Conservation (phyloP, 1,140 invertebrate genomes). For the Drosophila albomicans region DNA sequence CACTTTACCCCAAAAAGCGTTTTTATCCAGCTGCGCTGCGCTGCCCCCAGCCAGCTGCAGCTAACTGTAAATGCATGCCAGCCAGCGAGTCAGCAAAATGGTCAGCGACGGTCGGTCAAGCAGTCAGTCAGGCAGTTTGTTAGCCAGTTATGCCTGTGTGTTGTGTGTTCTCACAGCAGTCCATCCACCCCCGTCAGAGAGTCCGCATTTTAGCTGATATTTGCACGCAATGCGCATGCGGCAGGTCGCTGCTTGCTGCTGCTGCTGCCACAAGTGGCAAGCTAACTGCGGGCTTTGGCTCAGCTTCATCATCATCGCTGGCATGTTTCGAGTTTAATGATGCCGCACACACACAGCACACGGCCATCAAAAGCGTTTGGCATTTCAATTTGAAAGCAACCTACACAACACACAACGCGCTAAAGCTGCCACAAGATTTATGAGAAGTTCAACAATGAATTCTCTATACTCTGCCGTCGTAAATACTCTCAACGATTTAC, state of each 20-base stretch:
- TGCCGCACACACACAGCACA: constrained; percentile 52
- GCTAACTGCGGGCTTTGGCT: constrained; percentile 34
- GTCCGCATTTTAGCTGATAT: constrained; percentile 59
- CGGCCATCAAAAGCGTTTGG: constrained; percentile 71
- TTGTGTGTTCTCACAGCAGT: constrained; percentile 41
- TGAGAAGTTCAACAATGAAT: constrained; percentile 13
- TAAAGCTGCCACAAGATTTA: constrained; percentile 21
- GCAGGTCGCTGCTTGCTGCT: constrained; percentile 12
- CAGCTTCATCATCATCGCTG: constrained; percentile 39
- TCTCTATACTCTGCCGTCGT: constrained; percentile 13
- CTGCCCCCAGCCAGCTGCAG: constrained; percentile 3
- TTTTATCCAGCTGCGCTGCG: constrained; percentile 20
- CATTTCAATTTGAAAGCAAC: constrained; percentile 75
- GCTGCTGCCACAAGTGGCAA: constrained; percentile 45
- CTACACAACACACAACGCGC: constrained; percentile 35
- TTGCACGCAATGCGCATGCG: constrained; percentile 68
- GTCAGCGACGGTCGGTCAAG: constrained; percentile 46
- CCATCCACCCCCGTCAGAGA: constrained; percentile 51
- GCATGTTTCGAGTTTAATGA: constrained; percentile 62
- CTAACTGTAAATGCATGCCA: constrained; percentile 78
- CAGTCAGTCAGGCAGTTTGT: constrained; percentile 34
- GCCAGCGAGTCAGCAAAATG: neutral
- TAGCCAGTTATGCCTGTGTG: constrained; percentile 17
- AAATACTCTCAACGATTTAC: neutral
- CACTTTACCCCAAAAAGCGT: constrained; percentile 57